Evolutionary conservation across 2,888 invertebrate genomes (phyloP), one percentile per base, ranked within the genome.

Genomic region (Euspilapteryx auroguttella): DNA sequence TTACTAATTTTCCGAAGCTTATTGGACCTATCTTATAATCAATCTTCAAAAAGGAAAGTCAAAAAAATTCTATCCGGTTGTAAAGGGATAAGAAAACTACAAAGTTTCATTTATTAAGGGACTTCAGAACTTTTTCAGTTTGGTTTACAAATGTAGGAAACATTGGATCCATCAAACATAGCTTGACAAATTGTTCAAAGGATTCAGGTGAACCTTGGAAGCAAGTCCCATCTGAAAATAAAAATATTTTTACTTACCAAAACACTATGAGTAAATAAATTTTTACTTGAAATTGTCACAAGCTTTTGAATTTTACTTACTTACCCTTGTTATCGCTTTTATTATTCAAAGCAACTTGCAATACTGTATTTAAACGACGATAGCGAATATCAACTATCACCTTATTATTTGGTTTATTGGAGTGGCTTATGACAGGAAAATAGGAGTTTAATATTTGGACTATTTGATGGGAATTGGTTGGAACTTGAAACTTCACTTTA

Each of bases 401-500:
- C 5, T 32, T 36, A 25, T 36, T 44, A 8, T 38, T 26, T 9
- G 38, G 32, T 6, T 24, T 33, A 14, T 31, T 31, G 24, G 41
- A 48, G 28, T 59, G 52, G 14, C 41, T 43, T 9, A 52, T 21
- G 1, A 73, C 40, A 5, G 65, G 57, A 33, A 71, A 58, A 37
- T 54, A 45, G 32, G 46, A 35, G 5, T 47, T 41, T 8, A 73
- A 42, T 25, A 36, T 42, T 28, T 49, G 30, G 11, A 64, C 36
- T 30, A 50, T 55, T 20, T 46, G 34, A 1, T 21, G 14, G 12
- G 45, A 32, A 32, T 62, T 44, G 0, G 30, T 27, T 38, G 48
- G 53, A 24, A 73, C 42, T 53, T 53, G 54, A 42, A 71, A 68
- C 34, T 59, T 71, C 20, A 73, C 44, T 52, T 68, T 73, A 17